Conservation (phyloP, 2,888 invertebrate species). For the Leptura quadrifasciata region DNA sequence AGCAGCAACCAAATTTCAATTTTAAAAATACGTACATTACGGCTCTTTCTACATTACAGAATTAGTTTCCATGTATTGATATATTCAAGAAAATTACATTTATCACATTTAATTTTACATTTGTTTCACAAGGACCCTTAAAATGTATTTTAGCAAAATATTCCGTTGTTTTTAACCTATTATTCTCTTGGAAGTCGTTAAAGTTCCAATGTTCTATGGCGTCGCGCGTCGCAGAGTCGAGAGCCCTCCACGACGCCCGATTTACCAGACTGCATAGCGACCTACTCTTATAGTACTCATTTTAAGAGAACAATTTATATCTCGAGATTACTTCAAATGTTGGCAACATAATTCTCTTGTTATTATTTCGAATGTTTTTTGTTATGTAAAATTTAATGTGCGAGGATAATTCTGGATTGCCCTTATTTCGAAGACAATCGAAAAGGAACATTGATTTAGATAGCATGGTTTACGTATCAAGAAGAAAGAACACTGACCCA, state of each 20-base stretch:
- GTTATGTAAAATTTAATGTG: not conserved
- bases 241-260: slow-evolving; percentile 15
- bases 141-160: not conserved
- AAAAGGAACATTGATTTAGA: too few relatives aligned
- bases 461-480: too few relatives aligned
- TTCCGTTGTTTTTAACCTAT: not conserved
- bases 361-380: slow-evolving; percentile 1
- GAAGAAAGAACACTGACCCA: not conserved
- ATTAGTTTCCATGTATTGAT: too few relatives aligned
- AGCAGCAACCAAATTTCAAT: too few relatives aligned
- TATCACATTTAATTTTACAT: too few relatives aligned
- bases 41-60: too few relatives aligned
- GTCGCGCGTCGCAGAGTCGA: slow-evolving; percentile 4
- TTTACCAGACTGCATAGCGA: slow-evolving; percentile 12
- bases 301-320: slow-evolving; percentile 25
- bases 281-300: slow-evolving; percentile 11
- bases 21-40: too few relatives aligned
- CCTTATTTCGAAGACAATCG: too few relatives aligned
- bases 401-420: not conserved
- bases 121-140: not conserved
- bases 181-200: not conserved
- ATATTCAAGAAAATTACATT: too few relatives aligned
- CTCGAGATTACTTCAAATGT: slow-evolving; percentile 19
- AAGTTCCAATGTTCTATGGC: not conserved
- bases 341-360: slow-evolving; percentile 6